Evolutionary conservation across 2,113 vertebrate genomes (phyloP).

Genomic region (Picathartes gymnocephalus): DNA sequence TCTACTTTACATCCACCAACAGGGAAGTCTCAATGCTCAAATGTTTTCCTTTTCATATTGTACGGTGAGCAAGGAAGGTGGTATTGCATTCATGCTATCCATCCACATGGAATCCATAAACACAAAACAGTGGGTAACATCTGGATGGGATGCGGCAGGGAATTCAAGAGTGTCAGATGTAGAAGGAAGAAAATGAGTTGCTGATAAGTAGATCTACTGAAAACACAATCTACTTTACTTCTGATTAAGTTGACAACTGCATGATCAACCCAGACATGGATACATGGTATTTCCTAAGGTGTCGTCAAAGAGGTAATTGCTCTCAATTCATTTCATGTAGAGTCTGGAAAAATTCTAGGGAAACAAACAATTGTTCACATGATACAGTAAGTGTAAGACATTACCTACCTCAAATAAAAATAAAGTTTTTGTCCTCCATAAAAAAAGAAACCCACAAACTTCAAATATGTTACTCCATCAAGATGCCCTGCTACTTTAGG

Average conservation of each 20-base stretch:
- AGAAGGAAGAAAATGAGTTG: slow-evolving; percentile 13
- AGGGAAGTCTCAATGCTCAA: neutral
- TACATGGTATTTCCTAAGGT: neutral
- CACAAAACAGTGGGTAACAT: neutral
- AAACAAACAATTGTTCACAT: neutral
- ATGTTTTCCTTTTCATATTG: neutral
- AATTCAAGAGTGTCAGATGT: neutral
- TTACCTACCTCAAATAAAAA: neutral
- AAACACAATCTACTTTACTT: neutral
- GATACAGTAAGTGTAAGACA: neutral
- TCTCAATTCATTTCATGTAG: neutral
- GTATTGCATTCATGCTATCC: neutral
- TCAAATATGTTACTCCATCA: neutral
- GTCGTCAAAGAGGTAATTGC: neutral
- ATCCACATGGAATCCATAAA: neutral
- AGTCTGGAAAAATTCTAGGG: neutral
- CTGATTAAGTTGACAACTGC: neutral
- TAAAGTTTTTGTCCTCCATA: neutral
- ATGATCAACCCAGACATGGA: neutral
- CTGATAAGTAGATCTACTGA: neutral
- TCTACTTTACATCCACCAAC: neutral
- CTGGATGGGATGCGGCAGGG: neutral
- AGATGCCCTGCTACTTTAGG: neutral
- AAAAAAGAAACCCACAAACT: neutral
- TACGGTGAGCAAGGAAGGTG: neutral